Conservation (phyloP, 1,140 invertebrate species). For the Neuroterus valhalla region DNA sequence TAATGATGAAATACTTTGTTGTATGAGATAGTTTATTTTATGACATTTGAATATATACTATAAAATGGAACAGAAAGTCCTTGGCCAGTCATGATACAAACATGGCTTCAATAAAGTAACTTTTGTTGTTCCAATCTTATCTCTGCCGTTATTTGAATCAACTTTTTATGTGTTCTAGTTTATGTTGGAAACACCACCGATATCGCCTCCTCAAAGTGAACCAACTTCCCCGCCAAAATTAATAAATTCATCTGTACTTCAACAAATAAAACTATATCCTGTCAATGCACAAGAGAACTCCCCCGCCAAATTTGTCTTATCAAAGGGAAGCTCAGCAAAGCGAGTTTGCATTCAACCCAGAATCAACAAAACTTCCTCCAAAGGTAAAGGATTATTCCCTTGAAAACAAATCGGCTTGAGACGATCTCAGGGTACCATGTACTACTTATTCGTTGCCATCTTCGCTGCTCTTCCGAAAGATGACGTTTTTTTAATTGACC, state of each 20-base stretch:
- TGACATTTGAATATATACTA: too few species aligned
- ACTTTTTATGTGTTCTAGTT: conserved; percentile 51
- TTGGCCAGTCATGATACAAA: too few species aligned
- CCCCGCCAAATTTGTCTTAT: conserved; percentile 46
- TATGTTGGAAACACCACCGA: conserved; percentile 65
- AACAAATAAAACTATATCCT: conserved; percentile 54
- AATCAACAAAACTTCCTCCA: conserved; percentile 25
- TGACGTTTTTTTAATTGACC: too few species aligned
- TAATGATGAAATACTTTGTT: too few species aligned
- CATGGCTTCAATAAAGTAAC: too few species aligned
- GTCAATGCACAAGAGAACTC: conserved; percentile 46
- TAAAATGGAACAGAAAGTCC: too few species aligned
- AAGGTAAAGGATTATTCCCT: conserved; percentile 2
- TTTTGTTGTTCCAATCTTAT: too few species aligned
- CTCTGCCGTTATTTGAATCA: too few species aligned
- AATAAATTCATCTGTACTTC: conserved; percentile 39
- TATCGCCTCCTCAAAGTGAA: conserved; percentile 63
- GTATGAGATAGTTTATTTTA: too few species aligned
- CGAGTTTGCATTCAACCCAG: conserved; percentile 57
- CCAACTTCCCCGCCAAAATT: conserved; percentile 53
- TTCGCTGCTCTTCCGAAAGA: too few species aligned
- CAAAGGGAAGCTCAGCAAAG: conserved; percentile 56
- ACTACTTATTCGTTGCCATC: too few species aligned
- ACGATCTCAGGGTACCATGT: not conserved
- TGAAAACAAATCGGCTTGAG: conserved; percentile 39